Percentiles rank a stretch among this genome's conserved stretches.
These are phyloP conservation scores for Malacosoma neustria DNA, from an alignment of 2,888 invertebrate species.

Conservation along the genomic window DNA sequence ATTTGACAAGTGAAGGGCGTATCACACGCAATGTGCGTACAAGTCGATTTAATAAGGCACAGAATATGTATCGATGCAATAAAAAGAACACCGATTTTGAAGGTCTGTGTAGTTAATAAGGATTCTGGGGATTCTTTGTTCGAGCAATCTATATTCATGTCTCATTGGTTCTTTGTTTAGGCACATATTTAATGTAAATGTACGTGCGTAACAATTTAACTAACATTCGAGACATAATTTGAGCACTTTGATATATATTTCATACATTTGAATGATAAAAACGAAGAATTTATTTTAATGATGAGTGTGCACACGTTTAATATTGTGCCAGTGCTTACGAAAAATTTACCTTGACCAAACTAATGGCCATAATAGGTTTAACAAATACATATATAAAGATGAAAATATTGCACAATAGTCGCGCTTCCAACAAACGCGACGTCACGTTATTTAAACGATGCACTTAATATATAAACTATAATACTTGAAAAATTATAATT, in stretches of 20 bases:
- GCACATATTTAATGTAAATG: not conserved
- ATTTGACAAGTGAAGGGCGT: conserved; percentile 52
- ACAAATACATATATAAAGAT: conserved; percentile 55
- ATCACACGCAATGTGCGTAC: conserved; percentile 48
- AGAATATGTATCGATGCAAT: conserved; percentile 23
- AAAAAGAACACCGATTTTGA: conserved; percentile 17
- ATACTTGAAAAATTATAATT: not conserved
- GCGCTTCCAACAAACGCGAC: conserved; percentile 34
- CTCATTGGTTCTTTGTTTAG: conserved; percentile 11
- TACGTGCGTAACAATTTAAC: not conserved
- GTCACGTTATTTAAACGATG: conserved; percentile 13
- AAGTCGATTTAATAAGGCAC: conserved; percentile 37
- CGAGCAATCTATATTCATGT: conserved; percentile 17
- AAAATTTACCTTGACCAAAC: conserved; percentile 57
- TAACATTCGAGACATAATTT: not conserved
- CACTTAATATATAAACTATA: conserved; percentile 17
- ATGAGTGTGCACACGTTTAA: conserved; percentile 11
- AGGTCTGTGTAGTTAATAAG: conserved; percentile 4
- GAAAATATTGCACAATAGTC: conserved; percentile 49
- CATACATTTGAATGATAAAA: not conserved
- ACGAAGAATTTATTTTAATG: conserved; percentile 13
- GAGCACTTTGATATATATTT: not conserved
- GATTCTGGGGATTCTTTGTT: conserved; percentile 20
- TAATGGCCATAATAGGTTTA: conserved; percentile 51
- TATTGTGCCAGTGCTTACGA: conserved; percentile 51